Conservation (phyloP, 2,888 invertebrate genomes). For the Troides aeacus region DNA sequence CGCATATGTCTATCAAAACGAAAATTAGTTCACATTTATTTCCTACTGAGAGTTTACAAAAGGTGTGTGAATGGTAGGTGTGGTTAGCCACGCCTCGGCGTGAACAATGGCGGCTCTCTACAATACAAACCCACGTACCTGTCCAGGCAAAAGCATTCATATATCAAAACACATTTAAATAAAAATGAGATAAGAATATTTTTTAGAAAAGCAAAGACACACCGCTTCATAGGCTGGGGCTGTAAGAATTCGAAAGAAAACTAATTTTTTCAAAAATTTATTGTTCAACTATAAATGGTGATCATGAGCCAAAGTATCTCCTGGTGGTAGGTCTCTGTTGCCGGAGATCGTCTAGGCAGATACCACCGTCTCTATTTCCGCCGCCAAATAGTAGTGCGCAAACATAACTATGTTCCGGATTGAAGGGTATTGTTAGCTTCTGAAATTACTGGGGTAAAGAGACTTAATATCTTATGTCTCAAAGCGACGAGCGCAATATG, state of each 20-base stretch:
- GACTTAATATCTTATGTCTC: too few relatives aligned
- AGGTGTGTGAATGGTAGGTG: constrained; percentile 28
- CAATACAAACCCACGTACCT: constrained; percentile 28
- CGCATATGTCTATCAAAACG: constrained; percentile 25
- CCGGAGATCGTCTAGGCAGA: too few relatives aligned
- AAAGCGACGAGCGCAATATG: too few relatives aligned
- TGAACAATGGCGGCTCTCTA: constrained; percentile 27
- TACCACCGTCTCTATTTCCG: too few relatives aligned
- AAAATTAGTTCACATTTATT: constrained; percentile 26
- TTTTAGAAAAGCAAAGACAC: not conserved
- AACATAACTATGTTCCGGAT: too few relatives aligned
- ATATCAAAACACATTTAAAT: constrained; percentile 20
- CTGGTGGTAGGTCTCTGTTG: too few relatives aligned
- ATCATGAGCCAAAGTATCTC: too few relatives aligned
- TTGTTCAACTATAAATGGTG: too few relatives aligned
- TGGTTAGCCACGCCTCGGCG: constrained; percentile 27
- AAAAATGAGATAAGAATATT: constrained; percentile 9
- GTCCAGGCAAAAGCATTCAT: constrained; percentile 21
- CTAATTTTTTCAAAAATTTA: too few relatives aligned
- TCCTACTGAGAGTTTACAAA: constrained; percentile 25
- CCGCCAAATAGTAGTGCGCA: too few relatives aligned
- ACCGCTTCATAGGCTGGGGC: not conserved
- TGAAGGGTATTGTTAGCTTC: too few relatives aligned
- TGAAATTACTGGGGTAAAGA: too few relatives aligned
- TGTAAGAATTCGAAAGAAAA: not conserved